Conservation (phyloP, 2,797 vertebrate genomes). For the Columba guinea region DNA sequence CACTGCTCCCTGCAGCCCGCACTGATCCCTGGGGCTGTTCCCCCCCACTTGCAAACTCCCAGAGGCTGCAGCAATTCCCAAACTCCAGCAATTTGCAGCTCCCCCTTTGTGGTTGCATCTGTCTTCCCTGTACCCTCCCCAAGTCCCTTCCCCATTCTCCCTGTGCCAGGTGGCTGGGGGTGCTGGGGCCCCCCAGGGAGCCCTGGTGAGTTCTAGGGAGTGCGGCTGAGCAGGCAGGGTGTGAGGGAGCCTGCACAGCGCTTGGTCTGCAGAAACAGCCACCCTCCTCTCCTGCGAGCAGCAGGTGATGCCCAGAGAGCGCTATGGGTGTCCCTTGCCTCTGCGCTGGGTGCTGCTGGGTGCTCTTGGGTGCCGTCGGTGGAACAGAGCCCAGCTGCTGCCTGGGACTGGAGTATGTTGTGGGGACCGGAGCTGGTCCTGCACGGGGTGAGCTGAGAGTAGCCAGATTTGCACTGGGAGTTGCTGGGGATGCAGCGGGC, state of each 20-base stretch:
- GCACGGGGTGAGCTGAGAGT: not conserved
- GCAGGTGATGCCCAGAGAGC: not conserved
- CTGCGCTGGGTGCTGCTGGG: not conserved
- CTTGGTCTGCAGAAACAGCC: not conserved
- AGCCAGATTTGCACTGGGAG: not conserved
- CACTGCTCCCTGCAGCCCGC: not conserved
- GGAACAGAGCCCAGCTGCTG: not conserved
- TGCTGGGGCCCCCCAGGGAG: not conserved
- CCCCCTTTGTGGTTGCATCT: rapidly evolving
- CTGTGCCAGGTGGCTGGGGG: not conserved
- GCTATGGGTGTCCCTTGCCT: rapidly evolving
- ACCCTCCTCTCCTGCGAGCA: not conserved
- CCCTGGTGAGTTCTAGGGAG: not conserved
- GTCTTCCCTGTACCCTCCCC: not conserved
- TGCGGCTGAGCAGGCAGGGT: rapidly evolving
- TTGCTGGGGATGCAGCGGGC: not conserved
- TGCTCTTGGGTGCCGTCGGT: rapidly evolving
- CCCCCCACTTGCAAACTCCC: not conserved
- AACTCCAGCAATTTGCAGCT: not conserved
- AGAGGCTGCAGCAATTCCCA: not conserved
- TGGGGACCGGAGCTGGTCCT: rapidly evolving
- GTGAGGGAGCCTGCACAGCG: not conserved
- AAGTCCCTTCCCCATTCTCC: not conserved
- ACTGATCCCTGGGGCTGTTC: rapidly evolving
- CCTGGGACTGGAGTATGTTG: rapidly evolving